Conservation (phyloP, 2,113 vertebrate genomes). For the Pterocles gutturalis region DNA sequence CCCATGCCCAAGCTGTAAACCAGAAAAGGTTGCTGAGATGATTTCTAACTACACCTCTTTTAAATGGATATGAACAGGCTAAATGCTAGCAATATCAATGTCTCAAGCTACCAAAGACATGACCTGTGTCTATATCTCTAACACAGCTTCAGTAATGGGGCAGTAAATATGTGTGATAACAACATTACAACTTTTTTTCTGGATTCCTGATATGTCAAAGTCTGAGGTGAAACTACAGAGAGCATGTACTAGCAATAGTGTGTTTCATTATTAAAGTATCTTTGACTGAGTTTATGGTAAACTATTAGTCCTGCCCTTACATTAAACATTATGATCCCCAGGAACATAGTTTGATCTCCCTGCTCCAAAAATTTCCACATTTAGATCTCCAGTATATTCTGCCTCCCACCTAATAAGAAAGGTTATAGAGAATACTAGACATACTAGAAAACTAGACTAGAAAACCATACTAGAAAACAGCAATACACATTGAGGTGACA, state of each 20-base stretch:
- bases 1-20: neutral
- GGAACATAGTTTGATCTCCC: neutral
- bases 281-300: neutral
- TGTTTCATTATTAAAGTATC: neutral
- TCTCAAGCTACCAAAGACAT: neutral
- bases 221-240: neutral
- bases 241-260: neutral
- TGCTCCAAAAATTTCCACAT: neutral
- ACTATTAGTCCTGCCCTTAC: neutral
- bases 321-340: neutral
- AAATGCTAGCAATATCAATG: neutral
- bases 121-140: neutral
- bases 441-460: neutral
- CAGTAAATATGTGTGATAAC: neutral
- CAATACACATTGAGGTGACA: neutral
- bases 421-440: neutral
- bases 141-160: neutral
- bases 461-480: neutral
- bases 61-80: neutral
- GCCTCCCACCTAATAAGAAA: neutral
- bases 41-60: conserved; percentile 5
- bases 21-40: neutral
- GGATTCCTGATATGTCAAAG: neutral
- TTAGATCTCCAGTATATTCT: neutral
- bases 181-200: neutral